phyloP scores from a whole-genome alignment of 2,113 vertebrate genomes.

The Scalopus aquaticus region DNA sequence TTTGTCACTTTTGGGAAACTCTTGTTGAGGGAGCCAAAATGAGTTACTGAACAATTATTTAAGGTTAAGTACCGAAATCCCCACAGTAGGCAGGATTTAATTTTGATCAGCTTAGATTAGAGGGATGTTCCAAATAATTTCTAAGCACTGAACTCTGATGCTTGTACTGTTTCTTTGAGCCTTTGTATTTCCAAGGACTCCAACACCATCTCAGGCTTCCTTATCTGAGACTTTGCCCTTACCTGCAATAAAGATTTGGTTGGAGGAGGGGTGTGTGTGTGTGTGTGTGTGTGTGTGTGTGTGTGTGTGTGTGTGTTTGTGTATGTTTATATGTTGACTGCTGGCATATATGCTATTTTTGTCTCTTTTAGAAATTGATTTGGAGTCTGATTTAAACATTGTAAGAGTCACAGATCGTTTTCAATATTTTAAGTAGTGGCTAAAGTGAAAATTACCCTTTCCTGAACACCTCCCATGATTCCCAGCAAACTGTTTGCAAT shows the following conservation, averaged over 20 bases:
- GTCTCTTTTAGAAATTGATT: neutral
- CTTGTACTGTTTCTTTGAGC: neutral
- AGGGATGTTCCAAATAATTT: neutral
- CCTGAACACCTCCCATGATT: neutral
- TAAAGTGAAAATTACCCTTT: neutral
- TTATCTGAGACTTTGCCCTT: neutral
- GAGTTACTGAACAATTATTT: slow-evolving; percentile 22
- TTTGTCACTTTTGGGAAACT: slow-evolving; percentile 34
- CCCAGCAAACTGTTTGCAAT: neutral
- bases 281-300: neutral
- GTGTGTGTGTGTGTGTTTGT: neutral
- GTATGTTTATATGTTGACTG: neutral
- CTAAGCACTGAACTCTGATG: neutral
- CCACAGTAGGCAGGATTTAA: neutral
- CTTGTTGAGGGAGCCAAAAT: neutral
- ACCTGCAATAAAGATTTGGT: neutral
- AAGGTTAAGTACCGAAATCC: neutral
- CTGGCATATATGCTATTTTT: neutral
- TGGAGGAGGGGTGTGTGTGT: neutral
- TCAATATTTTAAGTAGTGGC: neutral
- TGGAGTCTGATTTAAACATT: neutral
- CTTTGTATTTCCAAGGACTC: neutral
- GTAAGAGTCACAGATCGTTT: neutral
- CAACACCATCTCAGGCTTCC: neutral
- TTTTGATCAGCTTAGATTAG: slow-evolving; percentile 23